phyloP scores from a whole-genome alignment of 2,113 vertebrate genomes.

The Galemys pyrenaicus region DNA sequence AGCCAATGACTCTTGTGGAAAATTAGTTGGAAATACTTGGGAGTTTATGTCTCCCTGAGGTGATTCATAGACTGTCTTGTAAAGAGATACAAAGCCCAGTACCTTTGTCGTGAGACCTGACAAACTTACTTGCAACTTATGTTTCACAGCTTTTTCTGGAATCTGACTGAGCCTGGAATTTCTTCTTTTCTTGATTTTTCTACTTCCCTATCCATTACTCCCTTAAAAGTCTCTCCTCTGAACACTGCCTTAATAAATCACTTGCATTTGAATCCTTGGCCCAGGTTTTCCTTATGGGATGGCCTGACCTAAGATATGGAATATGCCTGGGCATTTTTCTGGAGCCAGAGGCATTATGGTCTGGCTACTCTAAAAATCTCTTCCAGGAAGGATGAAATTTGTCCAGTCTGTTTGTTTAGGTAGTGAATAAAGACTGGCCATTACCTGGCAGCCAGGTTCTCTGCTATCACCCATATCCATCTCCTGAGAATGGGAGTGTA shows the following conservation, averaged over 20 bases:
- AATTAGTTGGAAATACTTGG: background rate
- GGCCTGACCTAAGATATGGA: background rate
- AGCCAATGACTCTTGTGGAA: background rate
- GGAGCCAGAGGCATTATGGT: background rate
- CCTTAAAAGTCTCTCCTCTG: conserved; percentile 5
- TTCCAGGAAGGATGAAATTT: background rate
- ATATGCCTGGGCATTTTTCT: conserved; percentile 23
- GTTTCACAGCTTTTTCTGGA: background rate
- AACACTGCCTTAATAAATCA: conserved; percentile 41
- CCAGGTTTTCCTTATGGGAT: conserved; percentile 41
- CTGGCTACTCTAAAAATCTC: conserved; percentile 23
- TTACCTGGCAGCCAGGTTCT: background rate
- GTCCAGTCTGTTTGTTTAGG: background rate
- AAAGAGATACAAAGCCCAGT: background rate
- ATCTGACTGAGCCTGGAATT: conserved; percentile 3
- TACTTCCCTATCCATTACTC: background rate
- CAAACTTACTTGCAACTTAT: background rate
- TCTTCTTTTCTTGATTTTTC: background rate
- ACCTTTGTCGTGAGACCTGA: background rate
- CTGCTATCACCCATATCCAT: background rate
- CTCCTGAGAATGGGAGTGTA: background rate
- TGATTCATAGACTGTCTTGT: background rate
- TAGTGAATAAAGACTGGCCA: conserved; percentile 31
- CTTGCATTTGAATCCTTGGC: conserved; percentile 32
- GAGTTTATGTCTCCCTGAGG: background rate